Evolutionary conservation across 2,113 vertebrate genomes (phyloP).

Genomic region (Rhagologus leucostigma): DNA sequence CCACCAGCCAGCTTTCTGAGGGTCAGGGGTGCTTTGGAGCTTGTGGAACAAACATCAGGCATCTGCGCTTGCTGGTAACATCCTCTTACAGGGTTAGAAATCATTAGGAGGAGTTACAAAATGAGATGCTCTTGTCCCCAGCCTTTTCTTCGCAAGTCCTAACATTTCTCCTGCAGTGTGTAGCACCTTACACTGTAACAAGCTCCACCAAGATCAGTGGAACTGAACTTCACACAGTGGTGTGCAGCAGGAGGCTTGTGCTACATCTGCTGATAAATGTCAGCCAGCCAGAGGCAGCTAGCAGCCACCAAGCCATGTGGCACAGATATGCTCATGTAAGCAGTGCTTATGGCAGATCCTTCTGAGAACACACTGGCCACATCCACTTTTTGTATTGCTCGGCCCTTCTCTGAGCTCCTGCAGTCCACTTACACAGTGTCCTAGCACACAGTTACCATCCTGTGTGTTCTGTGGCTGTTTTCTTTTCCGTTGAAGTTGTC

Average conservation of each 20-base stretch:
- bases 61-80: not conserved
- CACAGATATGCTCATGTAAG: not conserved
- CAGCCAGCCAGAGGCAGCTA: not conserved
- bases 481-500: not conserved
- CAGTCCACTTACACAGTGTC: not conserved
- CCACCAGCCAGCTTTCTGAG: not conserved
- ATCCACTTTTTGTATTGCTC: not conserved
- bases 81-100: not conserved
- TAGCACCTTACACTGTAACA: not conserved
- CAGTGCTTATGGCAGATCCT: not conserved
- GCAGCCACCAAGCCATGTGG: not conserved
- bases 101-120: not conserved
- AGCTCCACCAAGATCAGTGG: not conserved
- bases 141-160: not conserved
- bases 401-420: not conserved
- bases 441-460: not conserved
- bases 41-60: not conserved
- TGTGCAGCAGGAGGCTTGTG: not conserved
- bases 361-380: not conserved
- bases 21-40: no score
- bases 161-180: not conserved
- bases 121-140: not conserved
- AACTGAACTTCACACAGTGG: not conserved
- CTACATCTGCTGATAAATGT: not conserved
- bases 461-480: not conserved